These are phyloP conservation scores for Branchinecta lynchi DNA, from an alignment of 1,140 invertebrate genomes.

Conservation along the genomic window DNA sequence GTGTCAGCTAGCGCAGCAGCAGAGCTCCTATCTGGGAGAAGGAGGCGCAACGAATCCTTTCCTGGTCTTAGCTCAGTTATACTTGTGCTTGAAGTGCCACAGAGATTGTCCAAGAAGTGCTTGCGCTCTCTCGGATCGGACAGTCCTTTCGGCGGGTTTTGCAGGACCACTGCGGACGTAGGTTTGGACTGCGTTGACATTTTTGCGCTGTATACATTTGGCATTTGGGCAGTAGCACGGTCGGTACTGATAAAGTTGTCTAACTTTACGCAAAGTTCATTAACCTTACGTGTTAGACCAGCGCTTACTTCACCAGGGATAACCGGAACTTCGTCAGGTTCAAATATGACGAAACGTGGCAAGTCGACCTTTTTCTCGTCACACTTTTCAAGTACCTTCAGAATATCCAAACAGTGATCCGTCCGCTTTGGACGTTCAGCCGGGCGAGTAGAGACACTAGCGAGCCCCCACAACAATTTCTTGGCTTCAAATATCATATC, in stretches of 20 bases:
- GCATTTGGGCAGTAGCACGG: not conserved
- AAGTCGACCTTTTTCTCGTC: conserved; percentile 1
- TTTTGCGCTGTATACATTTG: not conserved
- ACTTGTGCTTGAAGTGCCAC: no score
- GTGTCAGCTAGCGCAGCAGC: not conserved
- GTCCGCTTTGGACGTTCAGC: conserved; percentile 8
- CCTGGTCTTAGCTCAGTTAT: conserved; percentile 5
- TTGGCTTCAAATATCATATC: no score
- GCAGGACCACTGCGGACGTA: not conserved
- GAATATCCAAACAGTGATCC: no score
- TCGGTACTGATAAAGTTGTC: conserved; percentile 6
- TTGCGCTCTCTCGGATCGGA: not conserved
- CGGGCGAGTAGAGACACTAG: no score
- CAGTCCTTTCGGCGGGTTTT: conserved; percentile 3
- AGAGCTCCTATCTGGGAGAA: not conserved
- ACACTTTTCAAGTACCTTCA: conserved; percentile 6
- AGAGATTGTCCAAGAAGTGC: not conserved
- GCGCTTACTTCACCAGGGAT: conserved; percentile 8
- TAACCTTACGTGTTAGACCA: conserved; percentile 6
- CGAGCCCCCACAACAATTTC: no score
- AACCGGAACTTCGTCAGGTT: conserved; percentile 1
- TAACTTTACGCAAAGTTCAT: not conserved
- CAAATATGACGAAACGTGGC: not conserved
- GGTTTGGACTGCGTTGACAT: conserved; percentile 9
- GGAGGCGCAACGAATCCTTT: not conserved